Evolutionary conservation across 2,888 invertebrate genomes (phyloP).

Genomic region (Heteropelma amictum): DNA sequence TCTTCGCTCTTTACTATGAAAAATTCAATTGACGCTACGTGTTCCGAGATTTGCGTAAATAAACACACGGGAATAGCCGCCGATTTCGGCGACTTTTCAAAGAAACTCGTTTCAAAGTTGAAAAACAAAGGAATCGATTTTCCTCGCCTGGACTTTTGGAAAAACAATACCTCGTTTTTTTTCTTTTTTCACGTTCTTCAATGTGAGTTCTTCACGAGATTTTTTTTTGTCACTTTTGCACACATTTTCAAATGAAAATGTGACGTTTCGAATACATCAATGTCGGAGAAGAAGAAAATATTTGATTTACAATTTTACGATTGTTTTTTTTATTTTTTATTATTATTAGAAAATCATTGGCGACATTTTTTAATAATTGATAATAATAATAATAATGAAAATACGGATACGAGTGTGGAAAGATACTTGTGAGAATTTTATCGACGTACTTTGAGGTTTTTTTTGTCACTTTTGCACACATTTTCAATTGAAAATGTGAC

Average conservation of each 20-base stretch:
- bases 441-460: no score
- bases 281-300: no score
- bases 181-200: slow-evolving; percentile 3
- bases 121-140: slow-evolving; percentile 6
- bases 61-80: neutral
- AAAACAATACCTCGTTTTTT: slow-evolving; percentile 6
- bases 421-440: no score
- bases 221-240: neutral
- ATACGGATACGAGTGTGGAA: no score
- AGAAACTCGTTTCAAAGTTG: slow-evolving; percentile 3
- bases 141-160: neutral
- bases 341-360: no score
- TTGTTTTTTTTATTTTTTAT: neutral
- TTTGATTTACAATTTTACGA: no score
- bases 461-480: neutral
- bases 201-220: slow-evolving; percentile 7
- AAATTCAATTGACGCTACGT: slow-evolving; percentile 36
- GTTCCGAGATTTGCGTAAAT: slow-evolving; percentile 6
- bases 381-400: no score
- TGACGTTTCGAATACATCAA: no score
- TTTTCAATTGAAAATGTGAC: no score
- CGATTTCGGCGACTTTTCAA: slow-evolving; percentile 2
- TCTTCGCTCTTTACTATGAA: neutral
- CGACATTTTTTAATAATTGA: no score
- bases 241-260: no score